A percentile compares a stretch with the other conserved stretches of the same genome.
Conservation (phyloP, 2,888 invertebrate genomes). For the Neria commutata region DNA sequence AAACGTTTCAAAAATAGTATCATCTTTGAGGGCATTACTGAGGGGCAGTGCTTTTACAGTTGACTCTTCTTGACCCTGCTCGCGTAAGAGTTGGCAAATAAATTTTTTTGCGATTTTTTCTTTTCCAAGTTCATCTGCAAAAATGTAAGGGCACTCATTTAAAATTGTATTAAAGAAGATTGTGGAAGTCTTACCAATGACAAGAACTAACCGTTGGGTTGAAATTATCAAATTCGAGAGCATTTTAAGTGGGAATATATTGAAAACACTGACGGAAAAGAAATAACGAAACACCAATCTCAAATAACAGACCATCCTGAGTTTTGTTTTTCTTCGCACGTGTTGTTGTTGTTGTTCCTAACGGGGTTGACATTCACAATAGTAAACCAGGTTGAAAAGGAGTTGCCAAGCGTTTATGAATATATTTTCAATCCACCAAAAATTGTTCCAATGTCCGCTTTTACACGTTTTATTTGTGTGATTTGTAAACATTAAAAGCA, state of each 20-base stretch:
- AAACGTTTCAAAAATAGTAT: slow-evolving; percentile 38
- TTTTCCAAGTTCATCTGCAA: slow-evolving; percentile 53
- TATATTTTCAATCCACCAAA: too few relatives aligned
- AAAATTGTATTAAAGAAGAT: not conserved
- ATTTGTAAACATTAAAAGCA: too few relatives aligned
- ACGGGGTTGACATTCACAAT: too few relatives aligned
- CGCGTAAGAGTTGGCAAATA: slow-evolving; percentile 47
- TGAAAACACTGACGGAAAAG: not conserved
- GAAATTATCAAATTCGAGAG: slow-evolving; percentile 54
- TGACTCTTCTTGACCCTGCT: slow-evolving; percentile 48
- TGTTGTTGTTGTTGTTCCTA: too few relatives aligned
- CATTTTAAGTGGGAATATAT: slow-evolving; percentile 35
- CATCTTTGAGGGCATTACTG: slow-evolving; percentile 36
- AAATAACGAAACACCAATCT: not conserved
- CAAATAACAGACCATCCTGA: not conserved
- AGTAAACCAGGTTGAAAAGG: too few relatives aligned
- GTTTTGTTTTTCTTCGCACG: too few relatives aligned
- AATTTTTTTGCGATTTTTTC: slow-evolving; percentile 53
- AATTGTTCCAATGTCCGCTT: too few relatives aligned
- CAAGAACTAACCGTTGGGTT: slow-evolving; percentile 53
- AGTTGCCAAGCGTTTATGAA: too few relatives aligned
- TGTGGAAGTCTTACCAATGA: slow-evolving; percentile 52
- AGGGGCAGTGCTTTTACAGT: slow-evolving; percentile 43
- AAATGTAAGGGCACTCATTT: not conserved
- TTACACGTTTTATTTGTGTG: too few relatives aligned